Conservation (phyloP, 2,113 vertebrate species). For the Lethenteron camtschaticum region DNA sequence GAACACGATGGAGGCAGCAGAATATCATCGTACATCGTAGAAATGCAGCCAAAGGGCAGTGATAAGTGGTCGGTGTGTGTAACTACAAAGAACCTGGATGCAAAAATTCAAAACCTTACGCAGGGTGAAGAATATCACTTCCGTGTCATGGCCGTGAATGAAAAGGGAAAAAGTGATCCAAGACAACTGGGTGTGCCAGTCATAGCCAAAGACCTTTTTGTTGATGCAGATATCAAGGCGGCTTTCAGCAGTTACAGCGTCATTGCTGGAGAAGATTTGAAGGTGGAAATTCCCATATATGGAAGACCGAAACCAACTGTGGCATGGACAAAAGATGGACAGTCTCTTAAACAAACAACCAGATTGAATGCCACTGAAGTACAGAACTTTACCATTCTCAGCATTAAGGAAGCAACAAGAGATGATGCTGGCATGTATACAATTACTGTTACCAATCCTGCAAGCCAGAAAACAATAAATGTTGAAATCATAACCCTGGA, state of each 20-base stretch:
- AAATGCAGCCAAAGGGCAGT: slow-evolving; percentile 68
- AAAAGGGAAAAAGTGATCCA: slow-evolving; percentile 89
- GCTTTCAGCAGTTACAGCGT: slow-evolving; percentile 66
- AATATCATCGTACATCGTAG: slow-evolving; percentile 74
- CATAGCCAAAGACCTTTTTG: slow-evolving; percentile 70
- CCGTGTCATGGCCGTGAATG: slow-evolving; percentile 73
- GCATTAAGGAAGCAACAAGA: slow-evolving; percentile 62
- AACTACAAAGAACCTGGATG: slow-evolving; percentile 63
- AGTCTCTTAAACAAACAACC: slow-evolving; percentile 62
- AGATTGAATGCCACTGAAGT: slow-evolving; percentile 54
- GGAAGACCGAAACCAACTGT: slow-evolving; percentile 74
- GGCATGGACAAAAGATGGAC: slow-evolving; percentile 64
- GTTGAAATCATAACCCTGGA: slow-evolving; percentile 74
- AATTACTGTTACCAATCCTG: slow-evolving; percentile 48
- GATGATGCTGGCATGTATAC: slow-evolving; percentile 73
- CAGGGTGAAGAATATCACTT: slow-evolving; percentile 82
- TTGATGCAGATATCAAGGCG: slow-evolving; percentile 72
- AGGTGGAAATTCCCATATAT: slow-evolving; percentile 57
- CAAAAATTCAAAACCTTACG: slow-evolving; percentile 52
- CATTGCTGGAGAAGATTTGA: slow-evolving; percentile 63
- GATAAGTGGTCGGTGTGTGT: slow-evolving; percentile 78
- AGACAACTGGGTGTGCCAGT: slow-evolving; percentile 64
- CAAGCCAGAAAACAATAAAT: slow-evolving; percentile 57
- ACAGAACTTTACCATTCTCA: slow-evolving; percentile 36
- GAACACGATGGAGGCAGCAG: slow-evolving; percentile 91